Evolutionary conservation across 2,113 vertebrate genomes (phyloP), one percentile per base, ranked within the genome.

Genomic region (Tretioscincus oriximinensis): DNA sequence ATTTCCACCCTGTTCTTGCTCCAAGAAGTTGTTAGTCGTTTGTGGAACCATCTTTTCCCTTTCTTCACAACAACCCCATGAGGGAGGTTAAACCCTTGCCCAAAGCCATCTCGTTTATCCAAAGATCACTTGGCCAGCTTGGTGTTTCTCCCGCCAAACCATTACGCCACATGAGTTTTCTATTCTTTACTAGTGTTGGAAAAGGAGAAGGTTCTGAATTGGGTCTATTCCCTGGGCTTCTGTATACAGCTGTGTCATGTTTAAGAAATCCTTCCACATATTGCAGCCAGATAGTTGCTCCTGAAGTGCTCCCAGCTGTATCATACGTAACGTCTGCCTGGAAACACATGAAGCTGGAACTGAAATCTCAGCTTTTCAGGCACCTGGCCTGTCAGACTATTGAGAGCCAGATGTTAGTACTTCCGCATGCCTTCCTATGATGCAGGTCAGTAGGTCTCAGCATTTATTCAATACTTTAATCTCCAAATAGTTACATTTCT

Each of bases 221-320:
- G 85, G 91, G 90, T 88, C 88, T 80, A 29, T 81, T 88, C 85
- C 9, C 83, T 85, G 71, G 7, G 82, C 64, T 84, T 85, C 28
- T 79, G 89, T 66, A 58, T 84, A 65, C 91, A 93, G 91, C 90
- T 93, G 92, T 81, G 88, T 91, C 77, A 84, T 89, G 85, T 89
- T 91, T 91, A 86, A 84, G 76, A 82, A 90, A 86, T 86, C 85
- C 80, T 70, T 84, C 86, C 61, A 51, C 58, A 31, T 0, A 20
- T 73, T 88, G 11, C 6, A 60, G 28, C 80, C 85, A 35, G 31
- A 81, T 63, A 70, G 88, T 76, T 80, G 82, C 91, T 87, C 86
- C 82, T 54, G 82, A 85, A 78, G 26, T 0, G 71, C 4, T 87
- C 77, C 54, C 78, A 65, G 35, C 85, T 80, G 83, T 81, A 85